Evolutionary conservation across 2,888 invertebrate species (phyloP), one percentile per base, ranked within the genome.

Genomic region (Nebria brevicollis): DNA sequence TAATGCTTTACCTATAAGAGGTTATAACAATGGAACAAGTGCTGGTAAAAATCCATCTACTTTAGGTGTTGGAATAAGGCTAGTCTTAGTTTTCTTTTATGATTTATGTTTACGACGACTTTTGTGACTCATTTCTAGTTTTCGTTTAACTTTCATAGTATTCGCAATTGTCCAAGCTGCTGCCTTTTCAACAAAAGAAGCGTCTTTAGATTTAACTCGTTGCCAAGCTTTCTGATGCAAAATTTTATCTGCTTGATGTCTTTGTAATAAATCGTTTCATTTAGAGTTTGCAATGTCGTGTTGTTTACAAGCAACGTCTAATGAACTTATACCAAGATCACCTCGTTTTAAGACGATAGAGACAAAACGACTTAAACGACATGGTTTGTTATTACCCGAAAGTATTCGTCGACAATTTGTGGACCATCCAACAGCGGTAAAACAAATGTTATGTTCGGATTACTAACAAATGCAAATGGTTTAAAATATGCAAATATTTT

Each of bases 391-490:
- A 54, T 72, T 81, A 66, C 72, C 77, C 20, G 13, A 68, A 15
- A 70, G 70, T 77, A 81, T 81, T 15, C 41, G 77, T 1, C 66
- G 76, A 41, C 77, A 34, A 77, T 66, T 64, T 64, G 65, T 43
- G 87, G 87, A 11, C 85, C 86, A 34, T 86, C 85, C 42, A 86
- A 85, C 81, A 86, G 85, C 79, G 87, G 87, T 5, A 88, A 88
- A 84, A 86, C 86, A 10, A 87, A 87, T n/a, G n/a, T n/a, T n/a
- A n/a, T n/a, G n/a, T n/a, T n/a, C n/a, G n/a, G n/a, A n/a, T n/a
- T n/a, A n/a, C n/a, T n/a, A n/a, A n/a, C n/a, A n/a, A n/a, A n/a
- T n/a, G n/a, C n/a, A n/a, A n/a, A n/a, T n/a, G n/a, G n/a, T n/a
- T n/a, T n/a, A n/a, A n/a, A n/a, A n/a, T n/a, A n/a, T n/a, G n/a